These are phyloP conservation scores for Myiozetetes cayanensis DNA, from an alignment of 2,113 vertebrate genomes.

Conservation along the genomic window DNA sequence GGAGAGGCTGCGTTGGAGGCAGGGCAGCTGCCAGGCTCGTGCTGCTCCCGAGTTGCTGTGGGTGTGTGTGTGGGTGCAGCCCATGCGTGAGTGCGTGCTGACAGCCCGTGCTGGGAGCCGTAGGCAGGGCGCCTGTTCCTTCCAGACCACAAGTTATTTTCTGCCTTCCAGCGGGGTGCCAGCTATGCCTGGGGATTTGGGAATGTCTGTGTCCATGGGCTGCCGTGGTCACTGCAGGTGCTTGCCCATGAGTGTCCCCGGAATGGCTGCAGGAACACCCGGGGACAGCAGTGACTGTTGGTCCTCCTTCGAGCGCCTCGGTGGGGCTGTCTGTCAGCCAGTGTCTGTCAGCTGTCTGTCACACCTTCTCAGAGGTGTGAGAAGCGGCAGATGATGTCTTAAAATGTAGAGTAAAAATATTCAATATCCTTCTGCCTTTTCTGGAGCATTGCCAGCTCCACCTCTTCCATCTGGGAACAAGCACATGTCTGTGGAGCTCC, in stretches of 20 bases:
- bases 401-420: conserved; percentile 39
- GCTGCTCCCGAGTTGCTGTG: neutral
- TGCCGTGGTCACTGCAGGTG: neutral
- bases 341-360: too few relatives aligned
- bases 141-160: neutral
- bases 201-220: fast-evolving
- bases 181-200: neutral
- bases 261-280: neutral
- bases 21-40: neutral
- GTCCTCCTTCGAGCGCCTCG: fast-evolving
- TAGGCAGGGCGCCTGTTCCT: neutral
- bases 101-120: neutral
- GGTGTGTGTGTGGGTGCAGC: neutral
- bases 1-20: neutral
- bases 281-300: neutral
- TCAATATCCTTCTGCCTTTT: neutral
- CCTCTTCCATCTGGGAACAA: neutral
- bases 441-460: neutral
- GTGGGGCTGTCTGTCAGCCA: neutral
- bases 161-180: neutral
- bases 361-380: neutral
- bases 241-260: neutral
- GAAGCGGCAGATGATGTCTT: conserved; percentile 30
- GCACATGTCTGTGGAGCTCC: neutral
- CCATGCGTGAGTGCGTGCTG: fast-evolving